Evolutionary conservation across 2,888 invertebrate genomes (phyloP).

Genomic region (Drosophila diplacantha): DNA sequence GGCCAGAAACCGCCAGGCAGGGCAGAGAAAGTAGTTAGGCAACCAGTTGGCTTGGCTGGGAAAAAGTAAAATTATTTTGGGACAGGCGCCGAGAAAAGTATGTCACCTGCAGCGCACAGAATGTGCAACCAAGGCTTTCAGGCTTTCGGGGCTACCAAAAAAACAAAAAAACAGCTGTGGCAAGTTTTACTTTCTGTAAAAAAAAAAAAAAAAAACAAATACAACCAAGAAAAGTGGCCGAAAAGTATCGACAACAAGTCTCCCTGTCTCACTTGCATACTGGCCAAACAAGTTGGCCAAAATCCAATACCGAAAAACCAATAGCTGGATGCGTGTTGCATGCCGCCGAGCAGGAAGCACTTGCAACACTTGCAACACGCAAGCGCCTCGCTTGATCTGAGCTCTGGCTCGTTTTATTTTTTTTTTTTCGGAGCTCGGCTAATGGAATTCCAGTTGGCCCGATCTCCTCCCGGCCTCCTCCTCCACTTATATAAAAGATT

Average conservation of each 20-base stretch:
- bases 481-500: conserved; percentile 57
- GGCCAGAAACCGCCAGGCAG: conserved; percentile 34
- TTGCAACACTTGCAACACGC: conserved; percentile 69
- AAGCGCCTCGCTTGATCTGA: conserved; percentile 56
- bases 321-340: conserved; percentile 57
- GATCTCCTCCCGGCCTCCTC: conserved; percentile 2
- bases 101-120: conserved; percentile 57
- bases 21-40: conserved; percentile 60
- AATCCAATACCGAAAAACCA: conserved; percentile 14
- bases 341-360: conserved; percentile 65
- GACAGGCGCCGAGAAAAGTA: conserved; percentile 61
- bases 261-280: conserved; percentile 38
- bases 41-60: conserved; percentile 56
- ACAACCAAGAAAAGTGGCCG: conserved; percentile 2
- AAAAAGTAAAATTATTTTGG: conserved; percentile 69
- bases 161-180: conserved; percentile 34
- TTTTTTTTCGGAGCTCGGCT: conserved; percentile 41
- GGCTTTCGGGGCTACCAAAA: neutral
- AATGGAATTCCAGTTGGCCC: conserved; percentile 55
- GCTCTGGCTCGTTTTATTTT: conserved; percentile 26
- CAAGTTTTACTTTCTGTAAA: conserved; percentile 60
- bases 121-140: conserved; percentile 32
- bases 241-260: conserved; percentile 39
- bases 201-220: conserved; percentile 51
- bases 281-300: conserved; percentile 60